Percentiles rank a stretch among this genome's conserved stretches.
These are phyloP conservation scores for Macroteleia sp. DNA, from an alignment of 2,888 invertebrate species.

Conservation along the genomic window DNA sequence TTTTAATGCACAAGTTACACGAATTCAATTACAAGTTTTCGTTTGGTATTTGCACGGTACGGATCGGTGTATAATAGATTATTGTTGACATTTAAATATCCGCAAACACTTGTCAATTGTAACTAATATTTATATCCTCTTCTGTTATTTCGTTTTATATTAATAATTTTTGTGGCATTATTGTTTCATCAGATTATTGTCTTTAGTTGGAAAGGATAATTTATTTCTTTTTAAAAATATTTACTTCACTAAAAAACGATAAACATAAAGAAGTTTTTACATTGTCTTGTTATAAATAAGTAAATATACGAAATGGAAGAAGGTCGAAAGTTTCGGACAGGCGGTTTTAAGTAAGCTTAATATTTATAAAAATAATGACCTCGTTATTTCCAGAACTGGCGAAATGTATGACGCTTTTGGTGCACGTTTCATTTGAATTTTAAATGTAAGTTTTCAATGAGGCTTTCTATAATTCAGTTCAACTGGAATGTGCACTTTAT, in stretches of 20 bases:
- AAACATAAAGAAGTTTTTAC: conserved; percentile 1
- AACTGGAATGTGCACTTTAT: conserved; percentile 39
- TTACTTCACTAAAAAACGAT: conserved; percentile 15
- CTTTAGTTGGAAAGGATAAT: conserved; percentile 20
- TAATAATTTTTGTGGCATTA: conserved; percentile 13
- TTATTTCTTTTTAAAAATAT: conserved; percentile 32
- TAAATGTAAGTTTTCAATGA: conserved; percentile 41
- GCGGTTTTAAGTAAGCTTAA: conserved; percentile 25
- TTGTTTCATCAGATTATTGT: conserved; percentile 9
- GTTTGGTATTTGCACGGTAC: conserved; percentile 1
- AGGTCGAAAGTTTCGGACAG: conserved; percentile 14
- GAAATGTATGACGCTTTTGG: conserved; percentile 51
- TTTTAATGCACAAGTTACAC: conserved; percentile 49
- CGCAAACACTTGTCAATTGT: conserved; percentile 17
- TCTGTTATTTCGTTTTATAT: background rate
- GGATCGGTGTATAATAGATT: conserved; percentile 41
- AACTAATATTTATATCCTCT: conserved; percentile 17
- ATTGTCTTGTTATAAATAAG: conserved; percentile 14
- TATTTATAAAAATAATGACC: conserved; percentile 55
- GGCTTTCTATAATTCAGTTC: conserved; percentile 49
- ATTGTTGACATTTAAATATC: conserved; percentile 49
- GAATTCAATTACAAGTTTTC: conserved; percentile 48
- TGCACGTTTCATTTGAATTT: conserved; percentile 58
- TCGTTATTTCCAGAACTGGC: conserved; percentile 29
- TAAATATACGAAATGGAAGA: background rate